A percentile compares a stretch with the other conserved stretches of the same genome.
Evolutionary conservation across 2,888 invertebrate species (phyloP).

Genomic region (Sturmia bella): DNA sequence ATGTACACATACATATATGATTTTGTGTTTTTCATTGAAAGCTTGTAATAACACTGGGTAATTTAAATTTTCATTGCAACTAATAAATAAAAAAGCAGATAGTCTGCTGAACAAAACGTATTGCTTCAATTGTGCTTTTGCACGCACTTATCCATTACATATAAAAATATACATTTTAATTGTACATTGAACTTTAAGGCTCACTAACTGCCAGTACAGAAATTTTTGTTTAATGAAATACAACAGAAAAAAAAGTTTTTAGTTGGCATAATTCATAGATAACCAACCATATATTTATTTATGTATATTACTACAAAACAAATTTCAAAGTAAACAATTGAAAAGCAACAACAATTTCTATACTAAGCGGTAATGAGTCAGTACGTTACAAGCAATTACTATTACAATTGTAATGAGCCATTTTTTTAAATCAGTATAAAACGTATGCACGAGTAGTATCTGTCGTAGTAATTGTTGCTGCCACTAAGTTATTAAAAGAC

Average conservation of each 20-base stretch:
- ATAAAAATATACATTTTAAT: conserved; percentile 16
- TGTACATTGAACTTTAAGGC: conserved; percentile 62
- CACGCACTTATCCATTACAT: conserved; percentile 21
- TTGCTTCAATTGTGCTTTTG: conserved; percentile 9
- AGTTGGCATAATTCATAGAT: neutral
- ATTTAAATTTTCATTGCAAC: neutral
- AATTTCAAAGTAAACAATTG: neutral
- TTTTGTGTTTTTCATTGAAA: no score
- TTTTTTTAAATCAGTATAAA: neutral
- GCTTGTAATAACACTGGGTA: neutral
- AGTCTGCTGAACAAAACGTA: no score
- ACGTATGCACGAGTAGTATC: neutral
- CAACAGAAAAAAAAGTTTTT: neutral
- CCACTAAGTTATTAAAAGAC: no score
- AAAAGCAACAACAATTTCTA: conserved; percentile 25
- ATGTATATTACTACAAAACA: conserved; percentile 1
- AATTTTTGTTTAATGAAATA: conserved; percentile 17
- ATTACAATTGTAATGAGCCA: neutral
- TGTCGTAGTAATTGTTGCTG: no score
- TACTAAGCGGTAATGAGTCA: conserved; percentile 45
- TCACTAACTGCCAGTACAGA: conserved; percentile 19
- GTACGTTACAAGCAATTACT: neutral
- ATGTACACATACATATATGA: no score
- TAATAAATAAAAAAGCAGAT: neutral
- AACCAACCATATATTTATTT: neutral